Percentiles rank a stretch among this genome's conserved stretches.
These are phyloP conservation scores for Nemapogon koenigi DNA, from an alignment of 2,888 invertebrate species.

Conservation along the genomic window DNA sequence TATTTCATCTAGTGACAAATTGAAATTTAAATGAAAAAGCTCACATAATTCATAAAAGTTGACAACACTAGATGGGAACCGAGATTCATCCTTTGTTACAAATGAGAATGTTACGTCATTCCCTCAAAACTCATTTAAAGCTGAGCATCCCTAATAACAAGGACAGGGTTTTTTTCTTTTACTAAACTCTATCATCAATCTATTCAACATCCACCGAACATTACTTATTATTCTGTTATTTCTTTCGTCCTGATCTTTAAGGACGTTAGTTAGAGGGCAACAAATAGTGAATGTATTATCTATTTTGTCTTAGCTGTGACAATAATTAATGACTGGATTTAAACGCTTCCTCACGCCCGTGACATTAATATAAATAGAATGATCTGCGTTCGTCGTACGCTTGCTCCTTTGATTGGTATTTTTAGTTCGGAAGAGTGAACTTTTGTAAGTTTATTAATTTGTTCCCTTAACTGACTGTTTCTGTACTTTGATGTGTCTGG, in stretches of 20 bases:
- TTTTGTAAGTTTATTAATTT: constrained; percentile 61
- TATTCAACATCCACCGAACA: constrained; percentile 31
- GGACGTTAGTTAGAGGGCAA: constrained; percentile 35
- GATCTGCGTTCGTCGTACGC: constrained; percentile 41
- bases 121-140: constrained; percentile 45
- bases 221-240: constrained; percentile 51
- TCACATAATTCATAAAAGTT: constrained; percentile 47
- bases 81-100: constrained; percentile 33
- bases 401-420: constrained; percentile 63
- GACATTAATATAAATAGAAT: constrained; percentile 65
- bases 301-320: constrained; percentile 61
- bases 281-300: constrained; percentile 61
- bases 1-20: no score
- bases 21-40: no score
- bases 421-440: constrained; percentile 50
- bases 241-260: constrained; percentile 52
- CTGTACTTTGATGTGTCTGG: constrained; percentile 57
- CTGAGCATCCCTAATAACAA: constrained; percentile 46
- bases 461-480: constrained; percentile 40
- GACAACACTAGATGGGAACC: constrained; percentile 60
- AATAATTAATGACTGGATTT: constrained; percentile 65
- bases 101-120: constrained; percentile 44
- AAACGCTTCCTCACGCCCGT: constrained; percentile 66
- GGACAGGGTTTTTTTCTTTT: constrained; percentile 51
- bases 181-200: constrained; percentile 49